Evolutionary conservation across 2,797 vertebrate genomes (phyloP).

Genomic region (Acrossocheilus wenchowensis): DNA sequence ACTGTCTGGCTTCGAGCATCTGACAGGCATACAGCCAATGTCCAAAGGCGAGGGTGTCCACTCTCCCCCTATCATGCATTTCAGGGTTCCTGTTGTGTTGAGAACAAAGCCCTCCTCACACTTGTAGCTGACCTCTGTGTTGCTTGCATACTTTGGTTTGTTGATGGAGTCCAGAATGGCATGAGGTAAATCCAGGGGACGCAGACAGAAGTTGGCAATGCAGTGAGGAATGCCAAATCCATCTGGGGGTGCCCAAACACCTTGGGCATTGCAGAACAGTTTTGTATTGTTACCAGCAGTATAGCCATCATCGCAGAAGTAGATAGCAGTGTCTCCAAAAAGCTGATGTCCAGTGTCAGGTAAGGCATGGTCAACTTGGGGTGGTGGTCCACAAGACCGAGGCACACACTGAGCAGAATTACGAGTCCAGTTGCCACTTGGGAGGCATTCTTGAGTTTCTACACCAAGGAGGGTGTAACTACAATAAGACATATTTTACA

Average conservation of each 20-base stretch:
- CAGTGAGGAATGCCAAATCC: conserved; percentile 84
- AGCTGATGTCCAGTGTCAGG: conserved; percentile 91
- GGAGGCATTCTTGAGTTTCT: conserved; percentile 86
- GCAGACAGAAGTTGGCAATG: conserved; percentile 94
- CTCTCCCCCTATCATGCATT: conserved; percentile 88
- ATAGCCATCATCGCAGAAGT: conserved; percentile 94
- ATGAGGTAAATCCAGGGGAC: conserved; percentile 83
- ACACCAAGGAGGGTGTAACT: conserved; percentile 92
- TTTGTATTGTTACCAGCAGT: conserved; percentile 88
- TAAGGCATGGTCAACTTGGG: conserved; percentile 88
- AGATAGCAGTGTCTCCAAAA: conserved; percentile 91
- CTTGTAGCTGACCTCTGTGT: conserved; percentile 90
- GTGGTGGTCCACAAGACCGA: conserved; percentile 93
- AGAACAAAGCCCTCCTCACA: conserved; percentile 95
- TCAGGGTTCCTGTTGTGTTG: conserved; percentile 88
- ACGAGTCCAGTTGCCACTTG: conserved; percentile 86
- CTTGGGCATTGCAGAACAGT: conserved; percentile 90
- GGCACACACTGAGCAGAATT: conserved; percentile 90
- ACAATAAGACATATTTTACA: conserved; percentile 42
- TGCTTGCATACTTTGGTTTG: conserved; percentile 89
- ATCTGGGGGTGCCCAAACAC: conserved; percentile 89
- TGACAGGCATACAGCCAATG: conserved; percentile 89
- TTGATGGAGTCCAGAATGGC: conserved; percentile 90
- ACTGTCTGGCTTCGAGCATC: conserved; percentile 87
- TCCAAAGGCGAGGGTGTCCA: conserved; percentile 89